Evolutionary conservation across 2,797 vertebrate species (phyloP).

Genomic region (Anas georgica): DNA sequence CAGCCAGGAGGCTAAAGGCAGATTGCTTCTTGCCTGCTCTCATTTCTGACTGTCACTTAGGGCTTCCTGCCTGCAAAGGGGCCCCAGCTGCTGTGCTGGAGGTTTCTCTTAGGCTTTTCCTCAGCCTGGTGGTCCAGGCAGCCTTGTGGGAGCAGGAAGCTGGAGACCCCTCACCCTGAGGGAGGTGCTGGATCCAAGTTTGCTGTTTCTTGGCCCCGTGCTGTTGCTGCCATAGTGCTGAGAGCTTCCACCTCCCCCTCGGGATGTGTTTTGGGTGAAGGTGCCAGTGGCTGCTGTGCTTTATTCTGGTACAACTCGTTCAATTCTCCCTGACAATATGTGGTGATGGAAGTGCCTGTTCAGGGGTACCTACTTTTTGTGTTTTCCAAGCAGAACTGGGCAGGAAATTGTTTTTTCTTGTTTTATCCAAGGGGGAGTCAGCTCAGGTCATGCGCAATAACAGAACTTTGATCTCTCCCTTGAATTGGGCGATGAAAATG

Average conservation of each 20-base stretch:
- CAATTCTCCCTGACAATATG: neutral
- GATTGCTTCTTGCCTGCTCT: neutral
- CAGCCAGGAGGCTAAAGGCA: neutral
- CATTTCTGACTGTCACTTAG: neutral
- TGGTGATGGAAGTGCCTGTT: neutral
- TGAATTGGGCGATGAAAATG: neutral
- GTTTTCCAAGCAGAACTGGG: neutral
- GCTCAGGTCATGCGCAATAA: neutral
- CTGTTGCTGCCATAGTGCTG: neutral
- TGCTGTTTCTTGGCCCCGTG: neutral
- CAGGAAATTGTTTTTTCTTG: slow-evolving; percentile 1
- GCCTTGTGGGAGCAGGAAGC: neutral
- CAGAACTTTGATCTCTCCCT: neutral
- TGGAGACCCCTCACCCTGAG: neutral
- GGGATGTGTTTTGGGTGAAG: neutral
- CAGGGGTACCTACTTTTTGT: neutral
- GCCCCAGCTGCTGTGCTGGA: accelerated
- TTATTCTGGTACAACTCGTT: neutral
- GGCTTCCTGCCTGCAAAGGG: neutral
- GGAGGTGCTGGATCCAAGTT: neutral
- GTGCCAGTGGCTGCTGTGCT: slow-evolving; percentile 4
- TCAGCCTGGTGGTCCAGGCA: neutral
- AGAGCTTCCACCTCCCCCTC: neutral
- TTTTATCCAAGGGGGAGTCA: neutral
- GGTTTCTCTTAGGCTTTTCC: neutral